Conservation (phyloP, 2,888 invertebrate genomes). For the Antheraea assamensis region DNA sequence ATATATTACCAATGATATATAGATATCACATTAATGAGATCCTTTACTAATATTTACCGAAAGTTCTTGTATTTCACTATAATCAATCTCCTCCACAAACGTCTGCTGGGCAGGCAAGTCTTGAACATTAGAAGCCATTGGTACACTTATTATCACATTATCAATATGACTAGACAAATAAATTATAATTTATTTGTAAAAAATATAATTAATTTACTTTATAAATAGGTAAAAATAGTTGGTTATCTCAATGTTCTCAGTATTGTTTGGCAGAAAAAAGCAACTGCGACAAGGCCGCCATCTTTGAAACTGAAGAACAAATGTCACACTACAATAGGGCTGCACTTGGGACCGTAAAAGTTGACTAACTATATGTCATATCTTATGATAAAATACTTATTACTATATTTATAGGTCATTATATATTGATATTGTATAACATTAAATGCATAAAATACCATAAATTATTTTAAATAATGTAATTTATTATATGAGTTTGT, state of each 20-base stretch:
- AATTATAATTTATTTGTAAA: slow-evolving; percentile 45
- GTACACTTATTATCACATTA: slow-evolving; percentile 79
- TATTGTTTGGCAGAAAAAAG: slow-evolving; percentile 79
- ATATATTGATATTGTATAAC: background rate
- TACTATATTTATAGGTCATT: background rate
- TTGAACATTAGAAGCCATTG: slow-evolving; percentile 80
- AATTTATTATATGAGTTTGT: background rate
- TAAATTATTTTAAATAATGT: background rate
- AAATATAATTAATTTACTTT: slow-evolving; percentile 45
- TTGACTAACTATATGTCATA: background rate
- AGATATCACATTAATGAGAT: slow-evolving; percentile 18
- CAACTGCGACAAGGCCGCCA: slow-evolving; percentile 81
- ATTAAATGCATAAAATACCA: background rate
- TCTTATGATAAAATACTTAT: background rate
- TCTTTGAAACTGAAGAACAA: slow-evolving; percentile 73
- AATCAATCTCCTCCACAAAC: slow-evolving; percentile 90
- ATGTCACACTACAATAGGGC: slow-evolving; percentile 45
- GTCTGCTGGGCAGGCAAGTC: slow-evolving; percentile 77
- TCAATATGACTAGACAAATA: slow-evolving; percentile 67
- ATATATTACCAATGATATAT: slow-evolving; percentile 24
- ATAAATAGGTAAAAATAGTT: slow-evolving; percentile 59
- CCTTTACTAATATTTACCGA: slow-evolving; percentile 78
- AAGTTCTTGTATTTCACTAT: slow-evolving; percentile 87
- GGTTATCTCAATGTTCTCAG: slow-evolving; percentile 68
- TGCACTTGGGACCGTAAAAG: slow-evolving; percentile 22